Base-by-base conservation (phyloP, 2,113 vertebrate species). In the Microcebus lehilahytsara region DNA sequence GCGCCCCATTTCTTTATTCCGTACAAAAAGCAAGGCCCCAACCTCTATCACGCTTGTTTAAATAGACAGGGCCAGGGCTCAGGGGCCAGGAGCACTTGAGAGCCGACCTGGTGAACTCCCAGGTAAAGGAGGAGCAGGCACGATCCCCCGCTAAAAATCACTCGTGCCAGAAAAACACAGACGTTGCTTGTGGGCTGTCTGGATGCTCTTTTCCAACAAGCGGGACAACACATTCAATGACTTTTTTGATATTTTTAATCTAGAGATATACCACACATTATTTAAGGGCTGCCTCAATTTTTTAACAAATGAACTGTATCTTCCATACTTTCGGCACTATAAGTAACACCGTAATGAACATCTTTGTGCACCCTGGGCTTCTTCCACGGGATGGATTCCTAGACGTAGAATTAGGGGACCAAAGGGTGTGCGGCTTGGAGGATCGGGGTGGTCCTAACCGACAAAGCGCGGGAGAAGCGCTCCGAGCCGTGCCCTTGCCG, bases 211-310 rank as follows among this genome's bases (percentile, higher is more conserved):
- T 14, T 14, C 77, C 16, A 0, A 60, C 46, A 11, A 40, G 3
- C 2, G 0, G 14, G 71, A 17, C 4, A 0, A 0, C 2, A 0
- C 1, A 6, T 5, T 34, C 6, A 13, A 7, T 0, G 51, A 66
- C 14, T 34, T 16, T 34, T 37, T 5, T 10, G 0, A 0, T 2
- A 2, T 34, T 42, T 49, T 5, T 2, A 25, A 4, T 0, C 14
- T 6, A 23, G 20, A 20, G 13, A 10, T 1, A 1, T 6, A 1
- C 23, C 37, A 22, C 23, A 4, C 42, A 25, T 17, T 6, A 40
- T 2, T 5, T 14, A 37, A 13, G 0, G 12, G 8, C 42, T 8
- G 13, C 78, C 46, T 37, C 12, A 0, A 1, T 32, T 6, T 80
- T 2, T 67, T 71, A 30, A 42, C n/a, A 4, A 3, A 1, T 0